Base-by-base conservation (phyloP, 1,140 invertebrate species). In the Archivesica marissinica region DNA sequence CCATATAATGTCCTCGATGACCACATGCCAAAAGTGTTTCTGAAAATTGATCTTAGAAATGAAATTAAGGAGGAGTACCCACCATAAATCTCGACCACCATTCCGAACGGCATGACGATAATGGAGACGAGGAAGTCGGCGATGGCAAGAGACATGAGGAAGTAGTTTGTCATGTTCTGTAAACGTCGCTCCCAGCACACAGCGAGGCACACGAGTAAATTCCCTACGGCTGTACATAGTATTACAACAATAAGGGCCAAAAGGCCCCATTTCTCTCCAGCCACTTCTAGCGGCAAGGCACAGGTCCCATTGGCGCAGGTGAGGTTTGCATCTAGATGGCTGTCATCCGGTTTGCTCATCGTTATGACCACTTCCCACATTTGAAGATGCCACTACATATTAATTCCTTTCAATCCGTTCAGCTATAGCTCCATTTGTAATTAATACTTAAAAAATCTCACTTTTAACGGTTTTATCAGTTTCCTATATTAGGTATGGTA, bases 131-230 rank as follows among this genome's bases (percentile, higher is more conserved):
- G 97, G 39, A 99, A 95, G 93, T 99, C 99, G 0, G 98, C 98
- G 33, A 99, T 97, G 0, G 99, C 99, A 70, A 99, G 94, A 3
- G 98, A 99, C 13, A 99, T 98, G 88, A 99, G 97, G 94, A 99
- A 99, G 94, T 99, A 99, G 94, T 99, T 99, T 91, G 99, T 98
- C 23, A 99, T 98, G 87, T 98, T 99, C 86, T 98, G 96, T 38
- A 99, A 94, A 1, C 98, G 98, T 90, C 97, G 96, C 93, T 99
- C 98, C 15, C 97, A 99, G 93, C 99, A 99, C 13, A 99, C 98
- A 86, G 98, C 98, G 35, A 99, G 95, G 88, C 99, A 99, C 15
- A 99, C 99, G 68, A 99, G 94, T 74, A 98, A 96, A 94, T 99
- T 99, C 20, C 98, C 99, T 25, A 92, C 95, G n/a, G 99, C 96